These are phyloP conservation scores for Myoxocephalus aenaeus DNA, from an alignment of 2,797 vertebrate genomes.

Conservation along the genomic window DNA sequence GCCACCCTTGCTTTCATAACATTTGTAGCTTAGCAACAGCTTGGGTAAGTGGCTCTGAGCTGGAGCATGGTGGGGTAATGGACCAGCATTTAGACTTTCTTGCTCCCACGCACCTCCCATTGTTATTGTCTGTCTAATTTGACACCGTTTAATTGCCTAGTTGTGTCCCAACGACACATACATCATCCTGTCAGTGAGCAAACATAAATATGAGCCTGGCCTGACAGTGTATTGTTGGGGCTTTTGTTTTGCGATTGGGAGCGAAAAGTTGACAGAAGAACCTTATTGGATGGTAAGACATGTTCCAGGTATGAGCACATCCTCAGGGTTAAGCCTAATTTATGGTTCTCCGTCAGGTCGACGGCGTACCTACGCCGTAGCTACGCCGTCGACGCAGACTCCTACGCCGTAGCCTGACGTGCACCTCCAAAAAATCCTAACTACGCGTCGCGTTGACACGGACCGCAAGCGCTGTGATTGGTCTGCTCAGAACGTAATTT, in stretches of 20 bases:
- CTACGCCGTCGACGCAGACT: too few relatives aligned
- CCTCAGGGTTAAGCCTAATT: too few relatives aligned
- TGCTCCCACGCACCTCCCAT: conserved; percentile 53
- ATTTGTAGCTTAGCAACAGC: conserved; percentile 75
- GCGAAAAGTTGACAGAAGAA: conserved; percentile 12
- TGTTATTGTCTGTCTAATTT: conserved; percentile 65
- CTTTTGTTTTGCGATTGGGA: conserved; percentile 10
- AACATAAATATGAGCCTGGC: conserved; percentile 60
- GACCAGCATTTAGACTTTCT: conserved; percentile 53
- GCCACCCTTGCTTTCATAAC: conserved; percentile 25
- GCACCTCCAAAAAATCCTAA: too few relatives aligned
- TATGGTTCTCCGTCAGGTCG: too few relatives aligned
- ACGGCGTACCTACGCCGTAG: too few relatives aligned
- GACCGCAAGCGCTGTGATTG: too few relatives aligned
- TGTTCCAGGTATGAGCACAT: too few relatives aligned
- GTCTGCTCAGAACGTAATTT: too few relatives aligned
- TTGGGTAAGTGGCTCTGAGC: conserved; percentile 46
- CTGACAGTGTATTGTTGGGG: conserved; percentile 14
- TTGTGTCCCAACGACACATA: conserved; percentile 68
- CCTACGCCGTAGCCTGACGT: too few relatives aligned
- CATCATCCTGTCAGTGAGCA: conserved; percentile 69
- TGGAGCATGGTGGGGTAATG: conserved; percentile 66
- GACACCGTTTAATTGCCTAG: conserved; percentile 66
- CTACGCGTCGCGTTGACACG: too few relatives aligned
- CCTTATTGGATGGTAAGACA: too few relatives aligned